Conservation (phyloP, 2,797 vertebrate genomes). For the Nyctalus aviator region DNA sequence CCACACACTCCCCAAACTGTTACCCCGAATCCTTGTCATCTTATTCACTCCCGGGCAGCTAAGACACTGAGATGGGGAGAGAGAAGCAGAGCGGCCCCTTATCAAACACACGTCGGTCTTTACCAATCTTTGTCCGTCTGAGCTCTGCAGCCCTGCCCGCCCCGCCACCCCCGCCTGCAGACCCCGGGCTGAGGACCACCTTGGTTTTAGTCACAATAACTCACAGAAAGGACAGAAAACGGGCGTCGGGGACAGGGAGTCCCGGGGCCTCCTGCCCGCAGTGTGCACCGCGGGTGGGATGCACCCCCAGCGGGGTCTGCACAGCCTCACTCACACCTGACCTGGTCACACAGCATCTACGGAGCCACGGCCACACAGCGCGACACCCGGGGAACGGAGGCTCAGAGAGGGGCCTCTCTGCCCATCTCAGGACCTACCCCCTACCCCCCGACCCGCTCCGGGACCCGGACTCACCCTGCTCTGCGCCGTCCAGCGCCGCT, state of each 20-base stretch:
- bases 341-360: no score
- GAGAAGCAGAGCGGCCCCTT: no score
- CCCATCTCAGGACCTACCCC: not conserved
- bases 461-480: slow-evolving; percentile 8
- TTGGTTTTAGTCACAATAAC: not conserved
- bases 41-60: not conserved
- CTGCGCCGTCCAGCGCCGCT: not conserved
- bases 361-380: not conserved
- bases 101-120: not conserved
- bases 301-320: not conserved
- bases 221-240: not conserved
- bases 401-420: not conserved
- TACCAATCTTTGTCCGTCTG: not conserved
- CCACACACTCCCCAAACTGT: not conserved
- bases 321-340: not conserved
- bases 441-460: not conserved
- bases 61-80: no score
- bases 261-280: not conserved
- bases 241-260: not conserved
- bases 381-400: not conserved
- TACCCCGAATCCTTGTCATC: not conserved
- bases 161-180: not conserved
- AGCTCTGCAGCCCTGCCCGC: no score
- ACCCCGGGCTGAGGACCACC: not conserved
- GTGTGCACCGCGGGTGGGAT: not conserved